These are phyloP conservation scores for Xyrichtys novacula DNA, from an alignment of 2,797 vertebrate genomes.

Conservation along the genomic window DNA sequence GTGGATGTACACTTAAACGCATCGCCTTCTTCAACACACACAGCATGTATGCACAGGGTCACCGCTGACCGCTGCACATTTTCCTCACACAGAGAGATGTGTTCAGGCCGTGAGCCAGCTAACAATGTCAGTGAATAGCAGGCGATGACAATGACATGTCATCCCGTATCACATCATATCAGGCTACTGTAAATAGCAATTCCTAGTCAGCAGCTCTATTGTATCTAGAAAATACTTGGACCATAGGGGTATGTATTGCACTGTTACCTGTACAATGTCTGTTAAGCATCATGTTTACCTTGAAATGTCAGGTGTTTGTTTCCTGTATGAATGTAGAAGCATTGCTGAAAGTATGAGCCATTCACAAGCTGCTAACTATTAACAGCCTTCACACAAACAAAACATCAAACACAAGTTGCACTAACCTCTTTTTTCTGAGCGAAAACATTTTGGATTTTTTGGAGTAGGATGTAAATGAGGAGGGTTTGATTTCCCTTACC, in stretches of 20 bases:
- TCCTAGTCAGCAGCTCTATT: slow-evolving; percentile 37
- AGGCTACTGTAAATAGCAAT: slow-evolving; percentile 46
- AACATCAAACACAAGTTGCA: slow-evolving; percentile 9
- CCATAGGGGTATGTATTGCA: neutral
- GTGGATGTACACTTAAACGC: slow-evolving; percentile 1
- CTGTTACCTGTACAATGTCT: neutral
- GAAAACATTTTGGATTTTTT: slow-evolving; percentile 11
- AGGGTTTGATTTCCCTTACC: slow-evolving; percentile 17
- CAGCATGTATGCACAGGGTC: slow-evolving; percentile 34
- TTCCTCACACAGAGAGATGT: slow-evolving; percentile 53
- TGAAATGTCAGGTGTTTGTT: neutral
- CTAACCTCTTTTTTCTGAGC: neutral
- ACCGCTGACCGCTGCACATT: slow-evolving; percentile 50
- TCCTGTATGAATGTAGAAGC: too few species aligned
- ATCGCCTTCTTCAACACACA: slow-evolving; percentile 9
- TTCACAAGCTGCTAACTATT: neutral
- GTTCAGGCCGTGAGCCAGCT: slow-evolving; percentile 42
- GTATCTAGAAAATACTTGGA: slow-evolving; percentile 15
- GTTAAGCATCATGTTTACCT: neutral
- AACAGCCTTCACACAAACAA: neutral
- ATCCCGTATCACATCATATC: slow-evolving; percentile 57
- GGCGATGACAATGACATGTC: slow-evolving; percentile 57
- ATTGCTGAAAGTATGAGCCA: neutral
- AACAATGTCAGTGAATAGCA: slow-evolving; percentile 47
- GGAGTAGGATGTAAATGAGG: slow-evolving; percentile 25